A percentile compares a stretch with the other conserved stretches of the same genome.
Conservation (phyloP, 2,888 invertebrate genomes). For the Rhingia rostrata region DNA sequence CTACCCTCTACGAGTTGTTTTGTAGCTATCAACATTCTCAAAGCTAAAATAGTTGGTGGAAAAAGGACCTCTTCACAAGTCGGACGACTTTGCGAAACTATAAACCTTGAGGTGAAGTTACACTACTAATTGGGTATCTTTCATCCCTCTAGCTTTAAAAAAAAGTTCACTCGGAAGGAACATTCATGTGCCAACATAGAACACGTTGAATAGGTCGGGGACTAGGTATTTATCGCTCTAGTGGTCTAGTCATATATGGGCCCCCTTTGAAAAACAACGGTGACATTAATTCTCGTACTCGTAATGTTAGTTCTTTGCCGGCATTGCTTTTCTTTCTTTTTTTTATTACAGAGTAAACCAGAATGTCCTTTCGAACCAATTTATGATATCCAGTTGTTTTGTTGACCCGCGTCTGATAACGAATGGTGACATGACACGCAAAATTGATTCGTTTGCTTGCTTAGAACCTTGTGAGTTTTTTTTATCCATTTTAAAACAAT, state of each 20-base stretch:
- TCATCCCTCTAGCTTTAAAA: neutral
- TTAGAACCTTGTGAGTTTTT: neutral
- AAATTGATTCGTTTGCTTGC: conserved; percentile 39
- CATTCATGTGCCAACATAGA: conserved; percentile 5
- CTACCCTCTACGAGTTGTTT: no score
- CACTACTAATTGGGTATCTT: no score
- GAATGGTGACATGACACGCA: conserved; percentile 57
- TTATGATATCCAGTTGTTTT: conserved; percentile 46
- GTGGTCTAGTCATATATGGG: neutral
- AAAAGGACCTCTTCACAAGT: no score
- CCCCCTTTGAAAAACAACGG: neutral
- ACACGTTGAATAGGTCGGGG: conserved; percentile 16
- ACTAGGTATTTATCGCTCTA: conserved; percentile 9
- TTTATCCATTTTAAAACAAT: conserved; percentile 10
- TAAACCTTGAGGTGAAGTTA: no score
- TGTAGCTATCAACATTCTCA: no score
- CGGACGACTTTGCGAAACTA: no score
- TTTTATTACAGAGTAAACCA: conserved; percentile 9
- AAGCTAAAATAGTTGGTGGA: no score
- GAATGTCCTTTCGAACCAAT: conserved; percentile 30
- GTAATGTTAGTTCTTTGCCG: conserved; percentile 8
- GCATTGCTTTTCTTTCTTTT: neutral
- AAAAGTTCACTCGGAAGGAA: neutral
- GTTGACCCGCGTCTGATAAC: conserved; percentile 33
- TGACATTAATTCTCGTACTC: neutral